Evolutionary conservation across 2,888 invertebrate species (phyloP), one percentile per base, ranked within the genome.

Genomic region (Dasysyrphus tricinctus): DNA sequence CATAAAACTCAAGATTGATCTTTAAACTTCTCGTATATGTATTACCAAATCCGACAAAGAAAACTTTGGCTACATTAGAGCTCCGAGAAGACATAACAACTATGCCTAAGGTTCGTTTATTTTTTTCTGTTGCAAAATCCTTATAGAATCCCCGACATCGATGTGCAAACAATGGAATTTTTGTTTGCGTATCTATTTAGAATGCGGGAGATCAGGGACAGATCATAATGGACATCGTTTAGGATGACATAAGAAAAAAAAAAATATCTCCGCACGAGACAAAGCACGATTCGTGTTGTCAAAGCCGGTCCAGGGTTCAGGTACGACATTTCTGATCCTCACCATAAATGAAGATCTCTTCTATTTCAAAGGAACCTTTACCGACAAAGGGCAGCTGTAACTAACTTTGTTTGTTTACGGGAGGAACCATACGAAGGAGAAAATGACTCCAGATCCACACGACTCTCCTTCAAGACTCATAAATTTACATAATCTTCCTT

Each of bases 401-500:
- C 70, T 61, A 72, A 76, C 44, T 80, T n/a, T 72, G 72, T 76
- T 84, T 84, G 80, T 57, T 42, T 61, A 24, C n/a, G 12, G 39
- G 24, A 42, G 19, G 24, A 29, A 14, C 24, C 37, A 73, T 32
- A 70, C 65, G 32, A 51, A 29, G 34, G 32, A 47, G 12, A 29
- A 44, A 54, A 69, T 78, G 74, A 79, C 63, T 79, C 63, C 70
- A 75, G 34, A 59, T 49, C 49, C 47, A 49, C 51, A 54, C 29
- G n/a, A 54, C 29, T 54, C 54, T 29, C 37, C 49, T 77, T 59
- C 16, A 73, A 77, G 54, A 77, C 69, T 82, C 86, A 86, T 86
- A 86, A 86, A 86, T 86, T 86, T 86, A 79, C 86, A 86, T 86
- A 86, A 86, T 86, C 82, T 75, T 65, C 80, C 67, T 29, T 74